These are phyloP conservation scores for Drosophila robusta DNA, from an alignment of 2,888 invertebrate genomes.

Conservation along the genomic window DNA sequence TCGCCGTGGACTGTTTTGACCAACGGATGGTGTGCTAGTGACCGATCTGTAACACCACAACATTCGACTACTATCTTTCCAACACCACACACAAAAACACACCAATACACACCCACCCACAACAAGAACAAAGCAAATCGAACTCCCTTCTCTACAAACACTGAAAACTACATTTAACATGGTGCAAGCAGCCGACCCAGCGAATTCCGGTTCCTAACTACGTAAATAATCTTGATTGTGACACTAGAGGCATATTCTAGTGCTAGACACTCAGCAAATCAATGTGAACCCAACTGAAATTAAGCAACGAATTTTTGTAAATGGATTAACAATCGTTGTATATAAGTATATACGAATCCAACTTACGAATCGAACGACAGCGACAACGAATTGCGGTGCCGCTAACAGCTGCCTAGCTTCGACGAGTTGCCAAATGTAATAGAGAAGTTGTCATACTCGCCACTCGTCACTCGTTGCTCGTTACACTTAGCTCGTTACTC, in stretches of 20 bases:
- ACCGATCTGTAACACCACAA: slow-evolving; percentile 82
- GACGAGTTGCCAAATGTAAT: slow-evolving; percentile 66
- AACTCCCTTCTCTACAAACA: slow-evolving; percentile 42
- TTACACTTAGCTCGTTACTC: slow-evolving; percentile 19
- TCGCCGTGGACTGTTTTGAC: slow-evolving; percentile 85
- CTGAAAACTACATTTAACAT: slow-evolving; percentile 34
- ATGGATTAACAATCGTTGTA: slow-evolving; percentile 43
- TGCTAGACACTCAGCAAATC: slow-evolving; percentile 37
- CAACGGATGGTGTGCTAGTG: slow-evolving; percentile 83
- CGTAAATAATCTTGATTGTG: slow-evolving; percentile 68
- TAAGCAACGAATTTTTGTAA: slow-evolving; percentile 48
- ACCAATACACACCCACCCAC: slow-evolving; percentile 9
- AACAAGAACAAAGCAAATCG: slow-evolving; percentile 23
- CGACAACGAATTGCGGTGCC: slow-evolving; percentile 51
- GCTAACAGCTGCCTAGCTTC: slow-evolving; percentile 33
- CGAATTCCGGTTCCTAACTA: slow-evolving; percentile 45
- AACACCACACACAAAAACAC: slow-evolving; percentile 32
- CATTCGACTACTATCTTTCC: slow-evolving; percentile 58
- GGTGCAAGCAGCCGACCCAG: slow-evolving; percentile 61
- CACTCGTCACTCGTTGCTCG: slow-evolving; percentile 21
- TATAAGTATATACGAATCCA: slow-evolving; percentile 38
- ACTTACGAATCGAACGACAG: slow-evolving; percentile 51
- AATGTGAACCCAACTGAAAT: slow-evolving; percentile 17
- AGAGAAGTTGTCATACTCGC: slow-evolving; percentile 34
- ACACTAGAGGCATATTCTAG: slow-evolving; percentile 59